Evolutionary conservation across 2,113 vertebrate genomes (phyloP).

Genomic region (Callopanchax toddi): DNA sequence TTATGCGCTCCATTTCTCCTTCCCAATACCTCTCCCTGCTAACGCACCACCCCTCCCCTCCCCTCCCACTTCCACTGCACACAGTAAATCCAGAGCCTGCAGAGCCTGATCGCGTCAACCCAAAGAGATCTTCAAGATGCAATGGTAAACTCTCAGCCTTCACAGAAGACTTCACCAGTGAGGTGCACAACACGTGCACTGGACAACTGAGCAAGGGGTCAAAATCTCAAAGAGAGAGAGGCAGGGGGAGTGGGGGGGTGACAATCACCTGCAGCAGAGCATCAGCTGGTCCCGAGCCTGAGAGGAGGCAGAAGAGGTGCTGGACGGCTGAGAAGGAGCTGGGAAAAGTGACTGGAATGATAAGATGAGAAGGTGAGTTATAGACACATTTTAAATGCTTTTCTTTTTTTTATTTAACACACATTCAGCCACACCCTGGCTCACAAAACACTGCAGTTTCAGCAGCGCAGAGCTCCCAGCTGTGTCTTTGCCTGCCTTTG

Average conservation of each 20-base stretch:
- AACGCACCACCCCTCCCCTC: constrained; percentile 30
- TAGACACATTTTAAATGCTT: constrained; percentile 41
- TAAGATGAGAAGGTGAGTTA: constrained; percentile 77
- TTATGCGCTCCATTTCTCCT: constrained; percentile 52
- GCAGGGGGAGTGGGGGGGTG: constrained; percentile 3
- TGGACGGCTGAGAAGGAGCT: constrained; percentile 46
- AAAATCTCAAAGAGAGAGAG: constrained; percentile 27
- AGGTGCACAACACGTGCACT: constrained; percentile 20
- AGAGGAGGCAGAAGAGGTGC: constrained; percentile 41
- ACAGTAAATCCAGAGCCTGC: constrained; percentile 64
- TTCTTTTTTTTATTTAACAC: constrained; percentile 14
- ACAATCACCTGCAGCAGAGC: constrained; percentile 40
- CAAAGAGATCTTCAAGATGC: constrained; percentile 55
- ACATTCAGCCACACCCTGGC: constrained; percentile 46
- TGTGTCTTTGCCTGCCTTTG: constrained; percentile 57
- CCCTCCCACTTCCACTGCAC: constrained; percentile 58
- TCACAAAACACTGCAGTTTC: constrained; percentile 53
- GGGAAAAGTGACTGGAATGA: constrained; percentile 73
- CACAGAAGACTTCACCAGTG: constrained; percentile 27
- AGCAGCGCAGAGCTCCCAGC: constrained; percentile 32
- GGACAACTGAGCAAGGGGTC: constrained; percentile 51
- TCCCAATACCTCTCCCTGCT: constrained; percentile 14
- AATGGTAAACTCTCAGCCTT: constrained; percentile 31
- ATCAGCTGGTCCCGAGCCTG: constrained; percentile 55
- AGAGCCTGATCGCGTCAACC: constrained; percentile 55